Evolutionary conservation across 2,797 vertebrate genomes (phyloP), one percentile per base, ranked within the genome.

Genomic region (Yasuhikotakia modesta): DNA sequence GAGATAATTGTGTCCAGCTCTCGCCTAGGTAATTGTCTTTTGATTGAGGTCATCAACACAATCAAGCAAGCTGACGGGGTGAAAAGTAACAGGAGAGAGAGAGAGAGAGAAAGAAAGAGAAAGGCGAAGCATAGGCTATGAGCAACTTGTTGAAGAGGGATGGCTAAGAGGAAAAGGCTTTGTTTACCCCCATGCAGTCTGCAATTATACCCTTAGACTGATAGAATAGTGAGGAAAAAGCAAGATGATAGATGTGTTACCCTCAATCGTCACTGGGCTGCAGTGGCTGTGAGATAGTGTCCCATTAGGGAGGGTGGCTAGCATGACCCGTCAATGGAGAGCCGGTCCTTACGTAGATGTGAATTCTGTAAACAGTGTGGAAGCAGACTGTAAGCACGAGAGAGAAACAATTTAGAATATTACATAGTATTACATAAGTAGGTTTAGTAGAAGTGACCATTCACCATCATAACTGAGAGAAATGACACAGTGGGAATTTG

Each of bases 41-140:
- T 96, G 96, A 98, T 96, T 97, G 96, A 95, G 96, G 96, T 98
- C 96, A 96, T 95, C 91, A 88, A 92, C 93, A 94, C 94, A 96
- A 95, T 97, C 95, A 96, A 93, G 89, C 84, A 88, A 89, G 85
- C 84, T 57, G 89, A 86, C 92, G 91, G 92, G 90, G 92, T 90
- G 90, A 92, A 95, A 87, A 94, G 92, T 91, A 85, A 86, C 84
- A 83, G 83, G 76, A 70, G 83, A 82, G 82, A 86, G 81, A 81
- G 70, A 81, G 70, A 82, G 60, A 80, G 91, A 86, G 82, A 85
- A 80, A 83, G 68, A 84, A 77, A 78, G 30, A 2, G 1, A 83
- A 79, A 85, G 21, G 35, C 86, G 76, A n/a, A 88, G 83, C 82
- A 80, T 72, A 80, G 17, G 27, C 80, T 58, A 43, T 30, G 61